phyloP scores from a whole-genome alignment of 2,797 vertebrate species.

The Silurus aristotelis region DNA sequence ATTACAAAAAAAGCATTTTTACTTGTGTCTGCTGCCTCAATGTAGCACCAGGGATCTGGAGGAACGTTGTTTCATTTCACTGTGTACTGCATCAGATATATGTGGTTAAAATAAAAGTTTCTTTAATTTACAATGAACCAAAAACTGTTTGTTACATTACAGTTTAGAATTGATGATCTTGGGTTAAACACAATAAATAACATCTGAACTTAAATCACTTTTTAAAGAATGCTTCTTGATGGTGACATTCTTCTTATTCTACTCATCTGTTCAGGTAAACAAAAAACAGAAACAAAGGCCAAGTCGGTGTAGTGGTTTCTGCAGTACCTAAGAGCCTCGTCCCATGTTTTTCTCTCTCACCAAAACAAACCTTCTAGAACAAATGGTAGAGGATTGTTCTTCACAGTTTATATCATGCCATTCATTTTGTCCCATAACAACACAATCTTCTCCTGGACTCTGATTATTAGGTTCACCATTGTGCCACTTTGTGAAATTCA shows the following conservation, averaged over 20 bases:
- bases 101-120: too few relatives aligned
- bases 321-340: neutral
- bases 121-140: too few relatives aligned
- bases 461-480: fast-evolving
- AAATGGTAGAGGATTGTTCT: neutral
- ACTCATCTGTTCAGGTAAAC: neutral
- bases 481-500: neutral
- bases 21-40: too few relatives aligned
- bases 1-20: too few relatives aligned
- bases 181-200: neutral
- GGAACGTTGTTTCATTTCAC: too few relatives aligned
- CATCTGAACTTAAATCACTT: too few relatives aligned
- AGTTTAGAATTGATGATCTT: neutral
- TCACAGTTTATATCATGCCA: neutral
- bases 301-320: neutral
- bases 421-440: neutral
- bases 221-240: neutral
- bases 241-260: neutral
- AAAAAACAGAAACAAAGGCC: neutral
- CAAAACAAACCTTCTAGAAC: neutral
- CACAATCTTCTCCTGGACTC: neutral
- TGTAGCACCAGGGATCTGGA: too few relatives aligned
- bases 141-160: too few relatives aligned
- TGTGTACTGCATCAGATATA: too few relatives aligned
- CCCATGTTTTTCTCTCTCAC: conserved; percentile 2